These are phyloP conservation scores for Dynastes hyllus DNA, from an alignment of 2,888 invertebrate genomes.

Conservation along the genomic window DNA sequence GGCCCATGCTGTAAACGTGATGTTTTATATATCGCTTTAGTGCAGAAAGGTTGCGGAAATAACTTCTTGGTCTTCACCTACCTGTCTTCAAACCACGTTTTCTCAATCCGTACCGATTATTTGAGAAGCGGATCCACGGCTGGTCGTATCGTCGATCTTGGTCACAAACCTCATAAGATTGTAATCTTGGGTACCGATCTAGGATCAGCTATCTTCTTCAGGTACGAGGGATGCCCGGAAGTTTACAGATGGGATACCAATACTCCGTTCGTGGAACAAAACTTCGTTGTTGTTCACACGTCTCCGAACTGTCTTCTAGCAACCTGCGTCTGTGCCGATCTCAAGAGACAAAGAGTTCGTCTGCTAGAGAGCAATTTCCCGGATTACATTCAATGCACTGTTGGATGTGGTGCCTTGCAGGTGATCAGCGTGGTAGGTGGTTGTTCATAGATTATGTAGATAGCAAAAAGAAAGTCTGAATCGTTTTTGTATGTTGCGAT, in stretches of 20 bases:
- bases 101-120: slow-evolving; percentile 74
- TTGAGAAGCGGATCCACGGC: slow-evolving; percentile 73
- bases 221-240: slow-evolving; percentile 77
- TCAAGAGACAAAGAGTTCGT: slow-evolving; percentile 72
- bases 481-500: slow-evolving; percentile 10
- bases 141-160: slow-evolving; percentile 76
- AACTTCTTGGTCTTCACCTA: slow-evolving; percentile 76
- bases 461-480: slow-evolving; percentile 4
- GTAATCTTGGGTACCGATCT: slow-evolving; percentile 78
- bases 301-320: slow-evolving; percentile 76
- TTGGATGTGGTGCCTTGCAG: slow-evolving; percentile 76
- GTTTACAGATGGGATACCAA: slow-evolving; percentile 79
- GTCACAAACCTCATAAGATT: slow-evolving; percentile 73
- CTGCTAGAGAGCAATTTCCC: slow-evolving; percentile 77
- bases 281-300: slow-evolving; percentile 75
- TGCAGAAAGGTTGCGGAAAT: slow-evolving; percentile 72
- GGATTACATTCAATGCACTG: slow-evolving; percentile 76
- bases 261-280: slow-evolving; percentile 73
- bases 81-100: slow-evolving; percentile 74
- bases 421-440: slow-evolving; percentile 66
- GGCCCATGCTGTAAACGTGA: slow-evolving; percentile 69
- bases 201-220: slow-evolving; percentile 76
- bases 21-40: slow-evolving; percentile 76
- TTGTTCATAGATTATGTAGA: not conserved
- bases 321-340: slow-evolving; percentile 77